Conservation (phyloP, 2,113 vertebrate genomes). For the Gnathonemus longibarbis region DNA sequence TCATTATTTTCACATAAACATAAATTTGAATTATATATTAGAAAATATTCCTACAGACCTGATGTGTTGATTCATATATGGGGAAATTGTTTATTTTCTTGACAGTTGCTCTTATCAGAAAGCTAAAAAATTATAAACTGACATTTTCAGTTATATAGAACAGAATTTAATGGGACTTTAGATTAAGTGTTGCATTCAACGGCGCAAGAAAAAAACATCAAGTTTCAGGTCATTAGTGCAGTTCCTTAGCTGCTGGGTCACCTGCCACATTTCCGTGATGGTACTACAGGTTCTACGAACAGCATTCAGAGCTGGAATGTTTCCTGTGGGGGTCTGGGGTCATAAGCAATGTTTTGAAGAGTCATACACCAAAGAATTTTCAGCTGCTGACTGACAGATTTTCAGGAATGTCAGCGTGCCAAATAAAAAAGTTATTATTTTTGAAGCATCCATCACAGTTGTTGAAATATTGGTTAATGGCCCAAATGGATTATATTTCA, state of each 20-base stretch:
- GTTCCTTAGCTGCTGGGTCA: neutral
- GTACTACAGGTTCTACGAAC: neutral
- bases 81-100: neutral
- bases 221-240: neutral
- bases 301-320: neutral
- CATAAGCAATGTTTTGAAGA: neutral
- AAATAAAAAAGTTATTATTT: neutral
- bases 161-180: neutral
- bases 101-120: conserved; percentile 1
- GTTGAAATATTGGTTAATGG: neutral
- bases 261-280: neutral
- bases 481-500: neutral
- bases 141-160: neutral
- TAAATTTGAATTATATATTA: conserved; percentile 3
- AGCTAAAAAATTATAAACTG: neutral
- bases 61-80: neutral
- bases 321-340: neutral
- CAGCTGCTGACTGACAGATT: neutral
- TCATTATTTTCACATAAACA: neutral
- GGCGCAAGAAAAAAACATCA: neutral
- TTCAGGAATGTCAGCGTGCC: neutral
- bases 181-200: neutral
- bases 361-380: neutral
- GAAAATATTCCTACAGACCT: neutral
- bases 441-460: neutral